phyloP scores from a whole-genome alignment of 2,888 invertebrate genomes.

The Gastracanthus pulcherrimus region DNA sequence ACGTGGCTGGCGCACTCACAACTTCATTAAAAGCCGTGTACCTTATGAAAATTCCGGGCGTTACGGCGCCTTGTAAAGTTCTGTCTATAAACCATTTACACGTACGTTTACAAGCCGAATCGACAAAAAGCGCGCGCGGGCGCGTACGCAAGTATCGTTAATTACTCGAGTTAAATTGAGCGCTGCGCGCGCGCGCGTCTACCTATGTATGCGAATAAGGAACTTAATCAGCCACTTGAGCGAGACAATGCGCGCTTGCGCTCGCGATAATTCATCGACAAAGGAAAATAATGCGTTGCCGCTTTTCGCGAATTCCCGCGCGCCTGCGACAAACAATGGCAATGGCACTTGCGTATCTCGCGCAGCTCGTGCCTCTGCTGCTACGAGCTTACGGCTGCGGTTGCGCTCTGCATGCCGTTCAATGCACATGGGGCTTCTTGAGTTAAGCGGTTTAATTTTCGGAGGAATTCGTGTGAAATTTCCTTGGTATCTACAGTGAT shows the following conservation, averaged over 20 bases:
- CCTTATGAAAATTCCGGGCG: neutral
- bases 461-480: no score
- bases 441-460: neutral
- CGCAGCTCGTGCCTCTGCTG: neutral
- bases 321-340: slow-evolving; percentile 22
- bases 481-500: no score
- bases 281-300: slow-evolving; percentile 50
- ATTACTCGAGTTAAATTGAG: slow-evolving; percentile 33
- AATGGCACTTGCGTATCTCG: slow-evolving; percentile 3
- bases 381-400: neutral
- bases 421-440: neutral
- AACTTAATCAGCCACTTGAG: slow-evolving; percentile 49
- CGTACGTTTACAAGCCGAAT: slow-evolving; percentile 27
- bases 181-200: neutral
- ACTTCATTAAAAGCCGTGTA: neutral
- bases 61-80: slow-evolving; percentile 3
- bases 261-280: slow-evolving; percentile 50
- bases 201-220: slow-evolving; percentile 12
- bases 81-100: slow-evolving; percentile 33
- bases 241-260: slow-evolving; percentile 6
- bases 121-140: neutral
- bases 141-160: slow-evolving; percentile 10
- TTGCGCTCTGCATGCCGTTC: neutral
- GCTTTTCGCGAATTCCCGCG: slow-evolving; percentile 48
- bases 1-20: neutral